A percentile compares a stretch with the other conserved stretches of the same genome.
These are phyloP conservation scores for Agrilus cyanescens DNA, from an alignment of 2,888 invertebrate genomes.

Conservation along the genomic window DNA sequence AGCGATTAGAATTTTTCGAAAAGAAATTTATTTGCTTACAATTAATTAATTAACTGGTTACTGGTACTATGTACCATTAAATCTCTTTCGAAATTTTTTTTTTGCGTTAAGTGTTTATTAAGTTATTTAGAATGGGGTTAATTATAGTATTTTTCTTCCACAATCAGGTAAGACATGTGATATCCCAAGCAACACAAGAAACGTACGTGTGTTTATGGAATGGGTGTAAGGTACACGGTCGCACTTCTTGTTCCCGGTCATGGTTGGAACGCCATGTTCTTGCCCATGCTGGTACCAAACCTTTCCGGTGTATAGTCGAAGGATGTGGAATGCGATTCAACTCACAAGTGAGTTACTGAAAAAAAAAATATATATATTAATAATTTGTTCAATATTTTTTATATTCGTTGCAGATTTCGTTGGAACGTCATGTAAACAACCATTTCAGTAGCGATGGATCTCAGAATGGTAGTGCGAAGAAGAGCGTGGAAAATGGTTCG, in stretches of 20 bases:
- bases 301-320: constrained; percentile 90
- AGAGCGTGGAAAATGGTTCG: constrained; percentile 62
- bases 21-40: too few relatives aligned
- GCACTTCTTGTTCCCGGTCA: constrained; percentile 80
- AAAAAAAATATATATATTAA: background rate
- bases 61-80: too few relatives aligned
- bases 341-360: constrained; percentile 56
- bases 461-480: constrained; percentile 49
- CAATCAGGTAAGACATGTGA: constrained; percentile 64
- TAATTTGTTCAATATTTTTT: background rate
- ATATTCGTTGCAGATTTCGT: constrained; percentile 49
- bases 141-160: too few relatives aligned
- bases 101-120: too few relatives aligned
- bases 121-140: too few relatives aligned
- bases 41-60: too few relatives aligned
- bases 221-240: constrained; percentile 88
- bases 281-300: constrained; percentile 83
- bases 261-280: constrained; percentile 91
- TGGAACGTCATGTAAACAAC: constrained; percentile 87
- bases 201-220: constrained; percentile 88
- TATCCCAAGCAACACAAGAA: constrained; percentile 70
- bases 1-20: too few relatives aligned
- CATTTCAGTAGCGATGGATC: constrained; percentile 67
- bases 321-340: constrained; percentile 82
- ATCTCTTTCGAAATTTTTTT: too few relatives aligned